phyloP scores from a whole-genome alignment of 2,113 vertebrate species.

The Arvicanthis niloticus region DNA sequence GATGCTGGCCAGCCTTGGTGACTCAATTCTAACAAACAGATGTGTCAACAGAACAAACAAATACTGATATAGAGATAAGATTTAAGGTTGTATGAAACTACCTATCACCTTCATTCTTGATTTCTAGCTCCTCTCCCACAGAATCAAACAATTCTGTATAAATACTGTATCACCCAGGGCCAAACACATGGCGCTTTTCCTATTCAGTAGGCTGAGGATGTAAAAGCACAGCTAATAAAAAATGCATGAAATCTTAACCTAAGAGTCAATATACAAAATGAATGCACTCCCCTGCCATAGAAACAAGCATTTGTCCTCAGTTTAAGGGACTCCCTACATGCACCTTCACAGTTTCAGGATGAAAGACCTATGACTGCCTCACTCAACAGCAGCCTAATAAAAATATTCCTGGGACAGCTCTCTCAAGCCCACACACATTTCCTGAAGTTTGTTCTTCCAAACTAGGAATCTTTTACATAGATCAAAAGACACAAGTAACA shows the following conservation, averaged over 20 bases:
- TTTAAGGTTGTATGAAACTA: slow-evolving; percentile 7
- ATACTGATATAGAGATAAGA: not conserved
- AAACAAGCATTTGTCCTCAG: slow-evolving; percentile 22
- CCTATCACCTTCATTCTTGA: slow-evolving; percentile 47
- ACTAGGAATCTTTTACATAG: slow-evolving; percentile 35
- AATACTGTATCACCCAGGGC: slow-evolving; percentile 15
- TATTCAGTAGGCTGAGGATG: slow-evolving; percentile 17
- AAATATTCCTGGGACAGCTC: slow-evolving; percentile 1
- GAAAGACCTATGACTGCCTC: slow-evolving; percentile 15
- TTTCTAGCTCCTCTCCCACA: slow-evolving; percentile 51
- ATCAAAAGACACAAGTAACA: slow-evolving; percentile 63
- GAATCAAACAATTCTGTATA: slow-evolving; percentile 31
- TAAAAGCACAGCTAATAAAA: slow-evolving; percentile 65
- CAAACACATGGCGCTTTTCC: slow-evolving; percentile 34
- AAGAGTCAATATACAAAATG: slow-evolving; percentile 57
- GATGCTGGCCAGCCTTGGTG: not conserved
- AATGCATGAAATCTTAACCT: slow-evolving; percentile 66
- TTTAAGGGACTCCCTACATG: not conserved
- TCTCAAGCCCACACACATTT: slow-evolving; percentile 8
- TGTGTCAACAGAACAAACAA: slow-evolving; percentile 23
- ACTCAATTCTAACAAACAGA: not conserved
- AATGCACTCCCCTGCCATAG: slow-evolving; percentile 25
- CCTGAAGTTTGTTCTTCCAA: slow-evolving; percentile 48
- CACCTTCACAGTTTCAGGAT: not conserved
- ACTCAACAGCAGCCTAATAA: slow-evolving; percentile 30